Percentiles rank a stretch among this genome's conserved stretches.
phyloP scores from a whole-genome alignment of 2,888 invertebrate genomes.

The Epirrhoe tristata region DNA sequence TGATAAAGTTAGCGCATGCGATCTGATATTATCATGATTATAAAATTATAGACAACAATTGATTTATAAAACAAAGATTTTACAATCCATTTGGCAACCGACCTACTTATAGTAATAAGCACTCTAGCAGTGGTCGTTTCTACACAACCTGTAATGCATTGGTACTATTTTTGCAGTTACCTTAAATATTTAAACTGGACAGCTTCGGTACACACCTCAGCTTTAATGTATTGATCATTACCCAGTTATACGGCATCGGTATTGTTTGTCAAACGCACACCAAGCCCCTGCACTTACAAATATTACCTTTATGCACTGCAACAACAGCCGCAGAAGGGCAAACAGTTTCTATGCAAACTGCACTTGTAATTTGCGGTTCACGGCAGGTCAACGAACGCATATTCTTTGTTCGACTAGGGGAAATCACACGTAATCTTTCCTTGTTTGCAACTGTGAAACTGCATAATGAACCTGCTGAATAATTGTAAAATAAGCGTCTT shows the following conservation, averaged over 20 bases:
- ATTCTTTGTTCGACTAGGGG: slow-evolving; percentile 37
- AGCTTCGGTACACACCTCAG: neutral
- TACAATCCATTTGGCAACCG: no score
- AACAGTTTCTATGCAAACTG: slow-evolving; percentile 28
- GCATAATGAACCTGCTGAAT: neutral
- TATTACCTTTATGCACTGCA: slow-evolving; percentile 27
- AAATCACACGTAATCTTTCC: slow-evolving; percentile 34
- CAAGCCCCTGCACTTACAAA: slow-evolving; percentile 45
- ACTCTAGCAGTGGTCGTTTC: neutral
- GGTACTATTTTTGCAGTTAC: no score
- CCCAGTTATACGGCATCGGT: slow-evolving; percentile 50
- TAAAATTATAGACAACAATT: no score
- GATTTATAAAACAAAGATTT: no score
- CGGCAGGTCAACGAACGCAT: slow-evolving; percentile 34
- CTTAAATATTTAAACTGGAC: no score
- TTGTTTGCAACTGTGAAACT: slow-evolving; percentile 18
- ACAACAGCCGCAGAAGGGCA: slow-evolving; percentile 20
- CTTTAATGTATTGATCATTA: slow-evolving; percentile 12
- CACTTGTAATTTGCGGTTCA: slow-evolving; percentile 36
- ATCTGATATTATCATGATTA: neutral
- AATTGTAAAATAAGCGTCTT: neutral
- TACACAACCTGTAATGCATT: neutral
- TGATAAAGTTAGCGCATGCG: neutral
- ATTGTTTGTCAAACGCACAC: slow-evolving; percentile 56
- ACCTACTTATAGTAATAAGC: no score